phyloP scores from a whole-genome alignment of 2,888 invertebrate genomes.

The Hypolimnas misippus region DNA sequence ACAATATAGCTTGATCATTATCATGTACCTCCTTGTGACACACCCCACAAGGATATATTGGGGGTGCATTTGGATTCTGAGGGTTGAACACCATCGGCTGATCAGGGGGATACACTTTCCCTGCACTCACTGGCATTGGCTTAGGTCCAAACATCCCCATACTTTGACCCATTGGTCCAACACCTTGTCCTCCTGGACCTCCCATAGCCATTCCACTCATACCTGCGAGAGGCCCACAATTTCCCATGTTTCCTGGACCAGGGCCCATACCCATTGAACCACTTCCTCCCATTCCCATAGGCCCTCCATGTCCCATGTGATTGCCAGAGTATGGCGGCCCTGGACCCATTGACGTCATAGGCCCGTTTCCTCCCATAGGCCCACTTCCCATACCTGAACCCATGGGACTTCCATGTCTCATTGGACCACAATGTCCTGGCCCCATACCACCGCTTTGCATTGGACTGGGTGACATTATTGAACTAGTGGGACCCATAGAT shows the following conservation, averaged over 20 bases:
- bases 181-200: conserved; percentile 79
- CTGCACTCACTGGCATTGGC: conserved; percentile 96
- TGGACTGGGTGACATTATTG: conserved; percentile 83
- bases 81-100: conserved; percentile 99
- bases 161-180: conserved; percentile 85
- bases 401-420: conserved; percentile 83
- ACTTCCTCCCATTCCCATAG: conserved; percentile 79
- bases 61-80: conserved; percentile 98
- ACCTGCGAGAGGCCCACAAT: conserved; percentile 77
- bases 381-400: conserved; percentile 84
- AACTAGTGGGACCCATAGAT: conserved; percentile 81
- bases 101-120: conserved; percentile 96
- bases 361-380: conserved; percentile 82
- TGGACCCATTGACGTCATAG: conserved; percentile 78
- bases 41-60: conserved; percentile 98
- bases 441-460: conserved; percentile 81
- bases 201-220: conserved; percentile 83
- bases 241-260: conserved; percentile 78
- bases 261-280: conserved; percentile 79
- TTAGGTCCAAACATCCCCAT: conserved; percentile 90
- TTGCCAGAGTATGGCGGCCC: conserved; percentile 77
- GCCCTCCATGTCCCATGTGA: conserved; percentile 78
- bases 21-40: conserved; percentile 99
- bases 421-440: conserved; percentile 80
- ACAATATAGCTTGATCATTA: conserved; percentile 98